Evolutionary conservation across 2,113 vertebrate genomes (phyloP).

Genomic region (Mastomys coucha): DNA sequence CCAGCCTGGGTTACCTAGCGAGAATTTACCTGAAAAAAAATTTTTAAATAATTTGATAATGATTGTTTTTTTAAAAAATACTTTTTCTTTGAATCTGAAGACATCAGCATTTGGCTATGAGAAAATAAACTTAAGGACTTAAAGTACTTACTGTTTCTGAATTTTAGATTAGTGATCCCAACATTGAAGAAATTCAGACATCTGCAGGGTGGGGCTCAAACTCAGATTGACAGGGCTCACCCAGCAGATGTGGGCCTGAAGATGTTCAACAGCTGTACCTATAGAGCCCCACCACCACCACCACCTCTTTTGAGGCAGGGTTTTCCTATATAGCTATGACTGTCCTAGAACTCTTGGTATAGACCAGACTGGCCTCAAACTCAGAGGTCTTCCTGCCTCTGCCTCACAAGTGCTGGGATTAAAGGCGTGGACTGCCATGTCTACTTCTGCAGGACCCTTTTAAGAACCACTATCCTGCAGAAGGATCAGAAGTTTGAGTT

Average conservation of each 20-base stretch:
- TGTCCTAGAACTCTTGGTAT: not conserved
- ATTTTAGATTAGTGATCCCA: not conserved
- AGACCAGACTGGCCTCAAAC: not conserved
- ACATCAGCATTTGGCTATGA: not conserved
- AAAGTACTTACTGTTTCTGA: not conserved
- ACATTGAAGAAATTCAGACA: not conserved
- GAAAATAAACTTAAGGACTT: not conserved
- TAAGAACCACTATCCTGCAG: conserved; percentile 22
- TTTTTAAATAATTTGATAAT: not conserved
- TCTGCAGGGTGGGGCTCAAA: not conserved
- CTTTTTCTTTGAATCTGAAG: conserved; percentile 7
- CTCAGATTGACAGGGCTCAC: not conserved
- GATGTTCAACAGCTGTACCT: not conserved
- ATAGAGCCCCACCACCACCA: not conserved
- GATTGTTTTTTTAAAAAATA: not conserved
- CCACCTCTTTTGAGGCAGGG: not conserved
- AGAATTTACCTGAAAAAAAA: not conserved
- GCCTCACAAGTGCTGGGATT: not conserved
- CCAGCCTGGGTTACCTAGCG: not conserved
- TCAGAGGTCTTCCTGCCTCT: not conserved
- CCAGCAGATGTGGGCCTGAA: not conserved
- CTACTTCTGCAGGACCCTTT: not conserved
- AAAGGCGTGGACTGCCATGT: not conserved
- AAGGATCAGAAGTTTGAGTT: not conserved
- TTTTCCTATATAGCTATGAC: not conserved